Evolutionary conservation across 92 coral and sea anemone species (phyloP).

Genomic region (Siderastrea radians): DNA sequence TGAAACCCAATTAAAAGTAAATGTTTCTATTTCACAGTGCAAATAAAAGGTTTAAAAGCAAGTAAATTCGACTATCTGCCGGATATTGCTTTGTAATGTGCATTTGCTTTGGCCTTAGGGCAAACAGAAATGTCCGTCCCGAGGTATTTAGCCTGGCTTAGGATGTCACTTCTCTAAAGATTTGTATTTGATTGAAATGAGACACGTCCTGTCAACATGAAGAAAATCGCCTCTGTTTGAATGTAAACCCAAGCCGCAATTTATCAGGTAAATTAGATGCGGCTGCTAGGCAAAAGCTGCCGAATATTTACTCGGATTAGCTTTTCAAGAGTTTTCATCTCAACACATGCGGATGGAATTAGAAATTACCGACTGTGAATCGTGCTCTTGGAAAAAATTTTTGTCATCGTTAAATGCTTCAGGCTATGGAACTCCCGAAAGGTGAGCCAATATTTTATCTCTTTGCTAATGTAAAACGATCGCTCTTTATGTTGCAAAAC

Average conservation of each 20-base stretch:
- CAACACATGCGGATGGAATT: slow-evolving; percentile 22
- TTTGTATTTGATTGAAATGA: slow-evolving; percentile 21
- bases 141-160: not conserved
- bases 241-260: slow-evolving; percentile 52
- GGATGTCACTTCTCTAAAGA: slow-evolving; percentile 25
- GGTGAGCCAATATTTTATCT: slow-evolving; percentile 37
- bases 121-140: slow-evolving; percentile 17
- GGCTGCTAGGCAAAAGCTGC: slow-evolving; percentile 37
- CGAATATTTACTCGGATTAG: slow-evolving; percentile 42
- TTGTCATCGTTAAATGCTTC: not conserved
- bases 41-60: slow-evolving; percentile 54
- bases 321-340: slow-evolving; percentile 27
- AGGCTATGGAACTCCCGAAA: slow-evolving; percentile 29
- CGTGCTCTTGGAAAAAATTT: not conserved
- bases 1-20: slow-evolving; percentile 55
- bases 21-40: slow-evolving; percentile 50
- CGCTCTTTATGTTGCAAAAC: not conserved
- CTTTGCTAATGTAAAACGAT: not conserved
- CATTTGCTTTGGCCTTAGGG: slow-evolving; percentile 22
- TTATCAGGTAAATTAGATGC: slow-evolving; percentile 47
- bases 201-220: slow-evolving; percentile 10
- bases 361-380: slow-evolving; percentile 11
- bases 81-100: slow-evolving; percentile 54
- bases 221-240: slow-evolving; percentile 38
- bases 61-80: slow-evolving; percentile 51